Evolutionary conservation across 2,888 invertebrate genomes (phyloP).

Genomic region (Autographa pulchrina): DNA sequence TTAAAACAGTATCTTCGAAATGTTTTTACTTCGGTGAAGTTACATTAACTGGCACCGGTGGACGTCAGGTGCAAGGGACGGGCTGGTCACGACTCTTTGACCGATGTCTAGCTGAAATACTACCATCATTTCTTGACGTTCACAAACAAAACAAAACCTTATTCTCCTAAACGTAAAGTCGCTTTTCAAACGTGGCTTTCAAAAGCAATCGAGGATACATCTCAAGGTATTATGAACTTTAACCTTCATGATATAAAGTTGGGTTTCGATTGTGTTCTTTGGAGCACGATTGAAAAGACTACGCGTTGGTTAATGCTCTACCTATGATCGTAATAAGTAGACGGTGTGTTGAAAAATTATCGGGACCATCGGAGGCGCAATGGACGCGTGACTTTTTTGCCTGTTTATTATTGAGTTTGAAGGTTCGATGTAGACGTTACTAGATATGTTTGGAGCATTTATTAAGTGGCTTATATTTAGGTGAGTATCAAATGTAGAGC

Average conservation of each 20-base stretch:
- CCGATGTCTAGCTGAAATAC: slow-evolving; percentile 85
- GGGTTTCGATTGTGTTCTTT: slow-evolving; percentile 47
- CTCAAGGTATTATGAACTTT: slow-evolving; percentile 53
- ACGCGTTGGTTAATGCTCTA: slow-evolving; percentile 86
- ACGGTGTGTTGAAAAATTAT: slow-evolving; percentile 90
- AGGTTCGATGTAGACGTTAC: slow-evolving; percentile 63
- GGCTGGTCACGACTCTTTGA: slow-evolving; percentile 88
- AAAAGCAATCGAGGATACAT: slow-evolving; percentile 37
- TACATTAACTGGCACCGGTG: slow-evolving; percentile 82
- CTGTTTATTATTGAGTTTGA: slow-evolving; percentile 85
- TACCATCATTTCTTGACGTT: slow-evolving; percentile 58
- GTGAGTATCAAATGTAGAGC: neutral
- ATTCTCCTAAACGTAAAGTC: slow-evolving; percentile 13
- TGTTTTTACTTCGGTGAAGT: slow-evolving; percentile 73
- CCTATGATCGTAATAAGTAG: slow-evolving; percentile 89
- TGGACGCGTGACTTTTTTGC: slow-evolving; percentile 87
- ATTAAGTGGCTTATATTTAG: neutral
- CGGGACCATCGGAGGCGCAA: slow-evolving; percentile 88
- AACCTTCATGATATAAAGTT: slow-evolving; percentile 26
- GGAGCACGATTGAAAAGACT: slow-evolving; percentile 72
- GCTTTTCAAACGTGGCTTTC: slow-evolving; percentile 40
- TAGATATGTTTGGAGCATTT: slow-evolving; percentile 58
- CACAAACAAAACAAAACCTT: slow-evolving; percentile 62
- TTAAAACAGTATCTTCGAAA: slow-evolving; percentile 79
- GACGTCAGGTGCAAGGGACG: slow-evolving; percentile 87